phyloP scores from a whole-genome alignment of 2,113 vertebrate genomes.

The Abramis brama region DNA sequence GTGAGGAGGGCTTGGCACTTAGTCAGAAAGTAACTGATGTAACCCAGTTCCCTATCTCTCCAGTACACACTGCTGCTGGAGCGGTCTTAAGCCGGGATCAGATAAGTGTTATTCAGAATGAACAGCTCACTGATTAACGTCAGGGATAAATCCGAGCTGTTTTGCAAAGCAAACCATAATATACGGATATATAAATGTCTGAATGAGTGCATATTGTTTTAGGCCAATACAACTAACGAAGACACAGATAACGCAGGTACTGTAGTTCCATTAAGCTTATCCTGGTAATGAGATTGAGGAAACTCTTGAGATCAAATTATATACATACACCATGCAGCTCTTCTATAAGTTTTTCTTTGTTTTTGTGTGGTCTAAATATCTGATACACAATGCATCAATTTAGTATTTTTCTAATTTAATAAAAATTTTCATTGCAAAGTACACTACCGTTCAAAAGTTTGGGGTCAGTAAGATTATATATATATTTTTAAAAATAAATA shows the following conservation, averaged over 20 bases:
- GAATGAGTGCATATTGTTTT: not conserved
- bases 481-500: too few species aligned
- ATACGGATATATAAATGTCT: conserved; percentile 56
- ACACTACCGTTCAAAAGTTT: too few species aligned
- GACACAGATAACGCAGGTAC: not conserved
- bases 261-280: conserved; percentile 7
- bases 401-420: too few species aligned
- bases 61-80: not conserved
- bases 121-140: conserved; percentile 60
- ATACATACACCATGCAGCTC: not conserved
- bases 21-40: conserved; percentile 1
- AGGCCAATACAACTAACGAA: not conserved
- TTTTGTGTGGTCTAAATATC: not conserved
- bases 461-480: not conserved
- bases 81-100: conserved; percentile 10
- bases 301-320: not conserved
- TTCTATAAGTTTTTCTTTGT: too few species aligned
- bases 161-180: conserved; percentile 75
- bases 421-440: too few species aligned
- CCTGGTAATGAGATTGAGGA: not conserved
- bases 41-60: conserved; percentile 14
- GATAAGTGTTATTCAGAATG: conserved; percentile 18
- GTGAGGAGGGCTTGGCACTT: not conserved
- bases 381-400: not conserved
- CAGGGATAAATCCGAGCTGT: conserved; percentile 48